Base-by-base conservation (phyloP, 2,797 vertebrate genomes). In the Dendrocincla tyrannina region DNA sequence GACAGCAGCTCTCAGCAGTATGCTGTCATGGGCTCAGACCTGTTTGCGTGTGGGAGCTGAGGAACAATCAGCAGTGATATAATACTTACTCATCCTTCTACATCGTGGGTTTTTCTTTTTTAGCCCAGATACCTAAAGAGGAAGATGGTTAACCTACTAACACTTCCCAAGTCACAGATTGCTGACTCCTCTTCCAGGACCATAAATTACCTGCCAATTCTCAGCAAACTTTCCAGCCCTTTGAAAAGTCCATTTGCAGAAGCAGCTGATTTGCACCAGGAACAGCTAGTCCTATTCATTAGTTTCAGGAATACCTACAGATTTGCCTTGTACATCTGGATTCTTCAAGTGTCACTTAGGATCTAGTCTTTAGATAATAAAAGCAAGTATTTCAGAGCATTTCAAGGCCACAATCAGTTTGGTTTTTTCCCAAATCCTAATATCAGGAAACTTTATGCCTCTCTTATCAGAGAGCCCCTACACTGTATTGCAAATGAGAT, bases 31-130 rank as follows among this genome's bases (percentile, higher is more conserved):
- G 91, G n/a, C 80, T 79, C 55, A 64, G 89, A 87, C 91, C 88
- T 92, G 63, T 86, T 93, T 86, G 53, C 49, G 88, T 62, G 86
- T 70, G 86, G 88, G 93, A 93, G 83, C 80, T 49, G 74, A 94
- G 80, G 93, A 92, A 89, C 88, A 95, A 93, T 82, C 85, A 37
- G 41, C 1, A 10, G 82, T 94, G 93, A 94, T 67, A 91, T 14
- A 90, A 90, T 63, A 53, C 77, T 96, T 88, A 85, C 67, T 94
- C 91, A 95, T 88, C 66, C 85, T 64, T 79, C 83, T 17, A 66
- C n/a, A 86, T 84, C 0, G 9, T 47, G 62, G 47, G 37, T 2
- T 83, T 92, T 83, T 75, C 78, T 89, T 81, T 69, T 92, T 80
- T 59, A 92, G 73, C 50, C 33, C 28, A 25, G 20, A 44, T 85